Percentiles rank a stretch among this genome's conserved stretches.
Evolutionary conservation across 2,888 invertebrate genomes (phyloP).

Genomic region (Caradrina kadenii): DNA sequence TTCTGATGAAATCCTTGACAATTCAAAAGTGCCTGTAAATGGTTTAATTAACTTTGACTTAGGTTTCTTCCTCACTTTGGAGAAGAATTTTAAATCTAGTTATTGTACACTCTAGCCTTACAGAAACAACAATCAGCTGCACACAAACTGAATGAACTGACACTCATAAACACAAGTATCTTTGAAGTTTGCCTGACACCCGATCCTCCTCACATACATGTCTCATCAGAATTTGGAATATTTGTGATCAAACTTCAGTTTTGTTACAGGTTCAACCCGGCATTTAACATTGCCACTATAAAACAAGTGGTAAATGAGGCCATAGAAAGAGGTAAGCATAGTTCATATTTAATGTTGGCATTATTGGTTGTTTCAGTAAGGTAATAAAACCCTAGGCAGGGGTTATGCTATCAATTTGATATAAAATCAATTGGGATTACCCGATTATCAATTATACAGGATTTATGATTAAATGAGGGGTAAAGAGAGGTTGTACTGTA

Average conservation of each 20-base stretch:
- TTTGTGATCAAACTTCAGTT: constrained; percentile 29
- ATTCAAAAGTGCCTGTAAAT: no score
- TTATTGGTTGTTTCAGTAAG: constrained; percentile 1
- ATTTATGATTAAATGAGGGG: neutral
- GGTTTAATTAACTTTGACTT: no score
- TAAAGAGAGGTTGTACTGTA: neutral
- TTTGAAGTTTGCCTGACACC: no score
- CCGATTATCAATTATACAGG: neutral
- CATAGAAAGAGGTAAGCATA: constrained; percentile 95
- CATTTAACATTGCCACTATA: constrained; percentile 98
- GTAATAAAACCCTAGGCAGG: neutral
- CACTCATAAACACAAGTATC: no score
- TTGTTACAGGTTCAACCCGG: constrained; percentile 96
- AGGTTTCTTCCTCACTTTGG: no score
- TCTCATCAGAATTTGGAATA: neutral
- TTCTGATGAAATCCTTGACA: no score
- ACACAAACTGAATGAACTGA: no score
- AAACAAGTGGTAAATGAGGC: constrained; percentile 98
- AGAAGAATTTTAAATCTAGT: no score
- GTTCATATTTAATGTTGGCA: constrained; percentile 7
- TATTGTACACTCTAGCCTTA: no score
- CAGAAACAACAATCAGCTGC: no score
- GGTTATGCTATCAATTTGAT: neutral
- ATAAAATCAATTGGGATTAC: neutral
- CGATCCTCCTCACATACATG: neutral